Percentiles rank a stretch among this genome's conserved stretches.
phyloP scores from a whole-genome alignment of 2,113 vertebrate genomes.

The Cavia aperea region DNA sequence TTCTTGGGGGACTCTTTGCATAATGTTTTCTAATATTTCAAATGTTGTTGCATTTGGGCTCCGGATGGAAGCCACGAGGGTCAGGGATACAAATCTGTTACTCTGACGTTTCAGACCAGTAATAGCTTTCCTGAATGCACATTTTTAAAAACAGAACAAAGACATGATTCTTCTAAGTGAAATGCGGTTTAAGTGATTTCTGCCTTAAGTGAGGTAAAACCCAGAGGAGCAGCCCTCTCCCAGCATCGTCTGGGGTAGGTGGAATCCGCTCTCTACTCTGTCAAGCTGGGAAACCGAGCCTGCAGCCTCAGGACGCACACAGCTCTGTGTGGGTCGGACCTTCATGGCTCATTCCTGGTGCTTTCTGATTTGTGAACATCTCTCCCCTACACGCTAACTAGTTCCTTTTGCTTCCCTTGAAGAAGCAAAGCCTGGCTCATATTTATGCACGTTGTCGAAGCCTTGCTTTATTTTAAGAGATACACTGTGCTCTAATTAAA shows the following conservation, averaged over 20 bases:
- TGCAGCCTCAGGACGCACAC: not conserved
- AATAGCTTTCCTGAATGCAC: constrained; percentile 47
- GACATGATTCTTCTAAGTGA: not conserved
- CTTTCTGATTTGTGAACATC: not conserved
- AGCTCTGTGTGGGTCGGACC: not conserved
- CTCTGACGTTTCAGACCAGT: constrained; percentile 41
- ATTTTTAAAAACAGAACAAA: not conserved
- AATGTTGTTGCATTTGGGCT: not conserved
- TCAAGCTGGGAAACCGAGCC: not conserved
- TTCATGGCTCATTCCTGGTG: not conserved
- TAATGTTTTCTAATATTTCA: not conserved
- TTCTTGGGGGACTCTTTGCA: constrained; percentile 54
- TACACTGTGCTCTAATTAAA: constrained; percentile 21
- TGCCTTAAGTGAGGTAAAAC: not conserved
- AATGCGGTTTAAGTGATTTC: not conserved
- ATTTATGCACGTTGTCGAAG: not conserved
- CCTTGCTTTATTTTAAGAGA: not conserved
- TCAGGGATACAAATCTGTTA: constrained; percentile 36
- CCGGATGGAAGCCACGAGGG: not conserved
- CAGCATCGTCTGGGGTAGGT: not conserved
- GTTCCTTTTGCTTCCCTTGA: not conserved
- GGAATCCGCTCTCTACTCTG: not conserved
- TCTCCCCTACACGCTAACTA: not conserved
- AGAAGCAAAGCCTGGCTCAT: not conserved
- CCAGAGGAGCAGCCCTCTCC: not conserved